These are phyloP conservation scores for Drosophila arawakana DNA, from an alignment of 1,140 invertebrate genomes.

Conservation along the genomic window DNA sequence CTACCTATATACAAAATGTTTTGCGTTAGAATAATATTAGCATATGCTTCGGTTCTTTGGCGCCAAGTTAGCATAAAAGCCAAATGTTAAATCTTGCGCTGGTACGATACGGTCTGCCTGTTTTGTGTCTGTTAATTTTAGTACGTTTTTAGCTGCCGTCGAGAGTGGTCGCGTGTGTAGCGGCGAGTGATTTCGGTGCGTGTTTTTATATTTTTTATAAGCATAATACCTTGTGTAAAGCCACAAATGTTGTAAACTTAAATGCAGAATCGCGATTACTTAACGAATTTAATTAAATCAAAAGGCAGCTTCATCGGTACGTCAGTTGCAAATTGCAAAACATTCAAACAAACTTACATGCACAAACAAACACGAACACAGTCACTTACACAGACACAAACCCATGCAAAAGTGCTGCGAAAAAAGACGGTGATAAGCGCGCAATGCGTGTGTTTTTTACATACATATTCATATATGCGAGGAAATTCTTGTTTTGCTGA, in stretches of 20 bases:
- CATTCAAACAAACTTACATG: constrained; percentile 10
- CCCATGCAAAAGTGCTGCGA: constrained; percentile 41
- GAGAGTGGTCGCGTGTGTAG: constrained; percentile 40
- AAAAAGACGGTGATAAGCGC: constrained; percentile 61
- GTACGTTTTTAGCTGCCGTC: constrained; percentile 48
- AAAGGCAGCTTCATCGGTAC: constrained; percentile 35
- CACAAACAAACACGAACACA: constrained; percentile 15
- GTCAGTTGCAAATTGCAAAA: constrained; percentile 19
- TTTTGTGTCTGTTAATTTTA: constrained; percentile 29
- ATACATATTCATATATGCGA: constrained; percentile 22
- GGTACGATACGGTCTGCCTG: constrained; percentile 20
- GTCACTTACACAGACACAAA: constrained; percentile 7
- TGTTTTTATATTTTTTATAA: constrained; percentile 49
- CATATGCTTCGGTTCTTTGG: not conserved
- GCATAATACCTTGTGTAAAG: constrained; percentile 38
- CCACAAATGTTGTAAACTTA: constrained; percentile 20
- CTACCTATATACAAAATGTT: too few relatives aligned
- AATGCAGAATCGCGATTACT: constrained; percentile 21
- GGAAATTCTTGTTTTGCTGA: constrained; percentile 44
- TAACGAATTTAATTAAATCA: constrained; percentile 23
- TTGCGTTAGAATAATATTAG: too few relatives aligned
- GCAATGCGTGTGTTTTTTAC: constrained; percentile 30
- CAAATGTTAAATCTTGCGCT: not conserved
- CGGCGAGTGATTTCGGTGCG: constrained; percentile 33
- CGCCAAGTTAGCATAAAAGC: too few relatives aligned